Evolutionary conservation across 2,113 vertebrate genomes (phyloP).

Genomic region (Phycodurus eques): DNA sequence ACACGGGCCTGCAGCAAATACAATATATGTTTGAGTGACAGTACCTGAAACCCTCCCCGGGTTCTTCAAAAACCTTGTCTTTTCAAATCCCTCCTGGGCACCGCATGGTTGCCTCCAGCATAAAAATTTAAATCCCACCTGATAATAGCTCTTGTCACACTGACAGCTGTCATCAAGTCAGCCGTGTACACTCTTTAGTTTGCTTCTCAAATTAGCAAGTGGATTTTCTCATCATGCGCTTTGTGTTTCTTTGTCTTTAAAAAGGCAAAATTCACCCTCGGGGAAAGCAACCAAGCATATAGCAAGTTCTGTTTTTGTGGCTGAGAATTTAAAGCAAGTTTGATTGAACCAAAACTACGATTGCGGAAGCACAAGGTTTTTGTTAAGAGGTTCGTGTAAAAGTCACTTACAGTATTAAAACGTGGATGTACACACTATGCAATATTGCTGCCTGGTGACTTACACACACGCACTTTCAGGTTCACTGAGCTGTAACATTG

Average conservation of each 20-base stretch:
- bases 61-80: conserved; percentile 33
- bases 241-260: conserved; percentile 42
- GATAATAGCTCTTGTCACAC: conserved; percentile 64
- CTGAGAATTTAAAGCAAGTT: conserved; percentile 38
- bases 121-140: conserved; percentile 73
- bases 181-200: conserved; percentile 61
- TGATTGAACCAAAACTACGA: conserved; percentile 21
- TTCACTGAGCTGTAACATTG: not conserved
- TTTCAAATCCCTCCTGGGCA: conserved; percentile 66
- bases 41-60: conserved; percentile 42
- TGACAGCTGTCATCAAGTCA: conserved; percentile 68
- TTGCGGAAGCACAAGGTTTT: conserved; percentile 29
- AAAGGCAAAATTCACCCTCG: conserved; percentile 25
- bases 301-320: conserved; percentile 27
- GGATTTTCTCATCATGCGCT: conserved; percentile 48
- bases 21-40: conserved; percentile 61
- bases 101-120: conserved; percentile 68
- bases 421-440: not conserved
- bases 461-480: not conserved
- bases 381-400: conserved; percentile 11
- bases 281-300: conserved; percentile 34
- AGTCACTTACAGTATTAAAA: not conserved
- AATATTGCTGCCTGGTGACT: not conserved
- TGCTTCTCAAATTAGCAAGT: conserved; percentile 60
- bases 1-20: conserved; percentile 22